Conservation (phyloP, 1,140 invertebrate genomes). For the Phymastichus coffea region DNA sequence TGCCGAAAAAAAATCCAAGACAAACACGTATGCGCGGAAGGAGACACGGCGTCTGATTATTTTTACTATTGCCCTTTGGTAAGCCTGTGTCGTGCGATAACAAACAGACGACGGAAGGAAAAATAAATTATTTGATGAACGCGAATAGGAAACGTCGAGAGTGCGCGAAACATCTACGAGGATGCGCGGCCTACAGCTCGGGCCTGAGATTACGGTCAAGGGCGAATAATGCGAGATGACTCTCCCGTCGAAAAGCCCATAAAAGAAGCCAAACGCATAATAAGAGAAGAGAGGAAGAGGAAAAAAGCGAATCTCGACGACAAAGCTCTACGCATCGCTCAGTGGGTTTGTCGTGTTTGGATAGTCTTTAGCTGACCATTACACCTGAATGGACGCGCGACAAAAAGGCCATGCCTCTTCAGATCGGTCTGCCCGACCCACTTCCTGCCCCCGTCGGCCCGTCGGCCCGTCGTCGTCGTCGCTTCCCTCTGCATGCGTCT, state of each 20-base stretch:
- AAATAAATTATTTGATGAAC: too few relatives aligned
- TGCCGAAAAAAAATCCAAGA: constrained; percentile 4
- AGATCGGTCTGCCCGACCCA: constrained; percentile 55
- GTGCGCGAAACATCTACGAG: too few relatives aligned
- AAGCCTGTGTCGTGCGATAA: too few relatives aligned
- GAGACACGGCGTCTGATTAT: constrained; percentile 1
- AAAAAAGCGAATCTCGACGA: background rate
- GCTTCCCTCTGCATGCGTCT: too few relatives aligned
- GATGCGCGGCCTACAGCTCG: too few relatives aligned
- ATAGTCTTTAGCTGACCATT: constrained; percentile 57
- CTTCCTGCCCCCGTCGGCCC: constrained; percentile 48
- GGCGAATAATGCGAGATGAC: background rate
- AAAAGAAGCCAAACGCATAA: background rate
- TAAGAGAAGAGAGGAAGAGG: too few relatives aligned
- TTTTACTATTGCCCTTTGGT: too few relatives aligned
- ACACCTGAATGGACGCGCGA: constrained; percentile 50
- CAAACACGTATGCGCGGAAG: background rate
- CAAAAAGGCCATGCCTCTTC: constrained; percentile 42
- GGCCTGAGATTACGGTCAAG: too few relatives aligned
- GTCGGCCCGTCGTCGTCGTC: constrained; percentile 21
- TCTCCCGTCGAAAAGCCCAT: constrained; percentile 9
- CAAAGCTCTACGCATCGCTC: constrained; percentile 25
- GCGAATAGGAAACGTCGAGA: too few relatives aligned
- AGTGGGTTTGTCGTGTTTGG: constrained; percentile 45
- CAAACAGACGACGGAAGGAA: too few relatives aligned